These are phyloP conservation scores for Protonemura montana DNA, from an alignment of 2,888 invertebrate species.

Conservation along the genomic window DNA sequence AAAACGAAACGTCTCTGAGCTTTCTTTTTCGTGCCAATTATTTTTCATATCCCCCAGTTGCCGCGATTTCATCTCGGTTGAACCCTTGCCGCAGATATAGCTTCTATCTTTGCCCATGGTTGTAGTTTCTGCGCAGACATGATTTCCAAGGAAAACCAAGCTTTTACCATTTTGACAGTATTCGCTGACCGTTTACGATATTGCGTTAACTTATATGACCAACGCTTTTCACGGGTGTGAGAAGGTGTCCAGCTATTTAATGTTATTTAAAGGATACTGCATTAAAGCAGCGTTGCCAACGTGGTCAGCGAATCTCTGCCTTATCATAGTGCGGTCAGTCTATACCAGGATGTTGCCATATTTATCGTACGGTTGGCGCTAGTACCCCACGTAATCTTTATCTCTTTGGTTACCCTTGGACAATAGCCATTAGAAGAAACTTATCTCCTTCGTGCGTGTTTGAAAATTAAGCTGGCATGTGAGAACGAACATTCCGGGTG, in stretches of 20 bases:
- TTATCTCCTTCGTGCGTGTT: background rate
- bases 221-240: background rate
- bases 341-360: background rate
- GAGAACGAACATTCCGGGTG: background rate
- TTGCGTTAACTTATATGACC: background rate
- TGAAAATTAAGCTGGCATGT: background rate
- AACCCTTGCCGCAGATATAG: too few relatives aligned
- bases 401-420: background rate
- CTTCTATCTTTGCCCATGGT: too few relatives aligned
- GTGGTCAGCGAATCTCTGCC: background rate
- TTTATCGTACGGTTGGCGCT: background rate
- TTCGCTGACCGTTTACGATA: constrained; percentile 1
- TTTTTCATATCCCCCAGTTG: background rate
- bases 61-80: background rate
- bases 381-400: background rate
- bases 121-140: too few relatives aligned
- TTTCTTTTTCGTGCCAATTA: background rate
- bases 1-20: background rate
- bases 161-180: background rate
- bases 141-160: background rate
- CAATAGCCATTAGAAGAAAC: background rate
- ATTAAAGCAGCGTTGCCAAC: constrained; percentile 23
- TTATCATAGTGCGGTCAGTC: constrained; percentile 17
- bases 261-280: constrained; percentile 23
- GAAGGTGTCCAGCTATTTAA: constrained; percentile 26